phyloP scores from a whole-genome alignment of 1,140 invertebrate genomes.

The Macrotrachela quadricornifera region DNA sequence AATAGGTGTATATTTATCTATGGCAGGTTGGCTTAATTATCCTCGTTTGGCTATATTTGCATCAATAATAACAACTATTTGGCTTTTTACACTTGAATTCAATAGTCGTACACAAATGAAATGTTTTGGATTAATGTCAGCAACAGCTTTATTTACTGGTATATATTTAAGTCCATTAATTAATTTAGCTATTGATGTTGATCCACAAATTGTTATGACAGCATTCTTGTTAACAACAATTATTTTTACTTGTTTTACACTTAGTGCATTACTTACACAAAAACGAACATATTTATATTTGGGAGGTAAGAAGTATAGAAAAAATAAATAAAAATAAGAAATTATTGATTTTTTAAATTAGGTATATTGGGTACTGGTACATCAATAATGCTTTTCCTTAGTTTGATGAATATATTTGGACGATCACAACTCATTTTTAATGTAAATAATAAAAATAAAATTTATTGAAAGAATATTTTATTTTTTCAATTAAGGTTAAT shows the following conservation, averaged over 20 bases:
- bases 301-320: constrained; percentile 45
- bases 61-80: not conserved
- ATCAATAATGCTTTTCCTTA: too few relatives aligned
- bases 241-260: constrained; percentile 69
- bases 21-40: constrained; percentile 36
- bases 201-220: constrained; percentile 50
- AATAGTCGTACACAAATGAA: constrained; percentile 4
- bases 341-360: too few relatives aligned
- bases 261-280: constrained; percentile 53
- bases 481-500: too few relatives aligned
- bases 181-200: constrained; percentile 15
- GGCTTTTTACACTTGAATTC: not conserved
- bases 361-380: too few relatives aligned
- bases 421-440: too few relatives aligned
- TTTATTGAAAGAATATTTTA: too few relatives aligned
- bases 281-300: constrained; percentile 61
- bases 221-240: constrained; percentile 62
- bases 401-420: too few relatives aligned
- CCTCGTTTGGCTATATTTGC: constrained; percentile 28
- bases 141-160: constrained; percentile 50
- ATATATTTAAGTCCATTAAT: constrained; percentile 23
- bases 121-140: constrained; percentile 3
- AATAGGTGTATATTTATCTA: constrained; percentile 52
- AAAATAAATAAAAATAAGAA: too few relatives aligned
- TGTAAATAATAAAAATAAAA: too few relatives aligned